These are phyloP conservation scores for Alcedo quadribrachys DNA, from an alignment of 2,797 vertebrate genomes.

Conservation along the genomic window DNA sequence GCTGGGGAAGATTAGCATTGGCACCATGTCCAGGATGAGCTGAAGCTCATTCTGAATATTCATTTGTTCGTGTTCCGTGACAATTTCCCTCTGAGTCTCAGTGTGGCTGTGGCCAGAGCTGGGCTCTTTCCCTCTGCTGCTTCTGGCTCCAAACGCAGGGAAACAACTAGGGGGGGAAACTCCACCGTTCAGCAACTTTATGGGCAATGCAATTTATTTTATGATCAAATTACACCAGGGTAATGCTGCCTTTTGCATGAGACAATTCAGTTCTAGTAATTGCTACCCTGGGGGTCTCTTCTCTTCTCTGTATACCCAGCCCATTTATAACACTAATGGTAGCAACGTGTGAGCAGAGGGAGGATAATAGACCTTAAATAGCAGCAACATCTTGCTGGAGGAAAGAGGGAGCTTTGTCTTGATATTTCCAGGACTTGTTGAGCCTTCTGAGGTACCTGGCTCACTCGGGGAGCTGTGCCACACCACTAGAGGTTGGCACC, in stretches of 20 bases:
- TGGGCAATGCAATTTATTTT: slow-evolving; percentile 75
- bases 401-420: slow-evolving; percentile 4
- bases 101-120: neutral
- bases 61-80: neutral
- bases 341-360: slow-evolving; percentile 32
- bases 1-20: neutral
- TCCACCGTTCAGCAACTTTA: slow-evolving; percentile 62
- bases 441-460: neutral
- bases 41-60: neutral
- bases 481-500: neutral
- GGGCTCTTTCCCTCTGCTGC: slow-evolving; percentile 3
- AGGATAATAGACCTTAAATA: slow-evolving; percentile 45
- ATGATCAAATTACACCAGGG: slow-evolving; percentile 69
- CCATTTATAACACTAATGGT: slow-evolving; percentile 43
- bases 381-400: slow-evolving; percentile 45
- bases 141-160: neutral
- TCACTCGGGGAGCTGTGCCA: neutral
- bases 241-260: slow-evolving; percentile 64
- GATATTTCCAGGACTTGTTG: neutral
- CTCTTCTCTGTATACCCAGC: neutral
- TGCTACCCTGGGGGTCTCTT: slow-evolving; percentile 67
- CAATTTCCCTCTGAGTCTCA: neutral
- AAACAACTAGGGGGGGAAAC: slow-evolving; percentile 33
- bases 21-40: neutral
- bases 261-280: slow-evolving; percentile 70